Base-by-base conservation (phyloP, 2,113 vertebrate genomes). In the Zosterops japonicus region DNA sequence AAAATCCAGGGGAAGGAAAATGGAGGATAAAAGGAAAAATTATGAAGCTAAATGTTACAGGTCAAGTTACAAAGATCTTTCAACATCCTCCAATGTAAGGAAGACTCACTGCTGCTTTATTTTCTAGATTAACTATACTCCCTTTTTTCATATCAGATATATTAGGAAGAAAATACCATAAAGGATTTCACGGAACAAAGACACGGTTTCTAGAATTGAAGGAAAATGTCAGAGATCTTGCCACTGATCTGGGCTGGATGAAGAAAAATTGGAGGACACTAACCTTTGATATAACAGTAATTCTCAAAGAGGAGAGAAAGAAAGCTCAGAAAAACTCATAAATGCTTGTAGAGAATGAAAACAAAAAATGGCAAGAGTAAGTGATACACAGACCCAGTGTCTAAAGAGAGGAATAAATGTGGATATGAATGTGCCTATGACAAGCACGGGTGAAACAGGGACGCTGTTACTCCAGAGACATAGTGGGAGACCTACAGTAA, bases 71-170 rank as follows among this genome's bases (percentile, higher is more conserved):
- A 80, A 77, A 47, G 35, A 22, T 33, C 25, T 90, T 68, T 77
- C 53, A 81, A 44, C 12, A 61, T 6, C 11, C 5, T 21, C 3
- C 64, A 69, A 11, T 0, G 0, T 35, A 69, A 53, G 9, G 9
- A 67, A 75, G 67, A 22, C 9, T 94, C 19, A 41, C 29, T 65
- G 69, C 31, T 61, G 14, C n/a, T 74, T 41, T 61, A 39, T n/a
- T 60, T 65, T 41, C 14, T 42, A 42, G 41, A 60, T n/a, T 9
- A 85, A 70, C 5, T 70, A 41, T 24, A 44, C 12, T 25, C 12
- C 24, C 8, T 57, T 84, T 52, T 52, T 77, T 70, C n/a, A 11
- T 19, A 78, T 20, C 13, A 44, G 20, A 72, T 20, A 33, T 1
- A n/a, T 25, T 11, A 22, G 28, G 9, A 20, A n/a, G 27, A 36